Percentiles rank a stretch among this genome's conserved stretches.
These are phyloP conservation scores for Podargus strigoides DNA, from an alignment of 2,797 vertebrate species.

Conservation along the genomic window DNA sequence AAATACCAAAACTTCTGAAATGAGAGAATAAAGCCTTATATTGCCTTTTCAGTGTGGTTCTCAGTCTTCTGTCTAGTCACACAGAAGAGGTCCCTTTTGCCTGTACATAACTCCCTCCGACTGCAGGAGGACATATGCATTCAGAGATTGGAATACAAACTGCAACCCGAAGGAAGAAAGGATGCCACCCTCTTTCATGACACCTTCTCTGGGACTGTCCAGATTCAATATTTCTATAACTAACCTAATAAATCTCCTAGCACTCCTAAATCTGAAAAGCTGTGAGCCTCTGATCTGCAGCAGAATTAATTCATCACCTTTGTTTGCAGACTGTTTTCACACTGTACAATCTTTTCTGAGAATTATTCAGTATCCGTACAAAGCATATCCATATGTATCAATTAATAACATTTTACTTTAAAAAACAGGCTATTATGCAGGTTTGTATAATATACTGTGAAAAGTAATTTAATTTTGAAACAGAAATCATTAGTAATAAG, in stretches of 20 bases:
- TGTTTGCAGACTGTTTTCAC: not conserved
- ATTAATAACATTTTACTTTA: not conserved
- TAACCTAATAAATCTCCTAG: not conserved
- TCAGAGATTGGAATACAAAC: not conserved
- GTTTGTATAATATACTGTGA: not conserved
- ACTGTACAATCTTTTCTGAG: not conserved
- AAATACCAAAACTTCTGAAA: not conserved
- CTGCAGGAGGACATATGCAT: not conserved
- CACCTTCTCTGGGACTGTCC: not conserved
- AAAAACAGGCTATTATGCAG: not conserved
- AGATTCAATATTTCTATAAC: not conserved
- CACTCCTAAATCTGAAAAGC: not conserved
- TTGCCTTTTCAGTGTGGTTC: not conserved
- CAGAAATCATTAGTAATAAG: not conserved
- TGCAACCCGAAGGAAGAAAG: not conserved
- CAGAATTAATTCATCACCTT: not conserved
- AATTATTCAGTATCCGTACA: not conserved
- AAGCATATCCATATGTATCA: not conserved
- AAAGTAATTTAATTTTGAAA: not conserved
- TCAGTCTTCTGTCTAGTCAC: not conserved
- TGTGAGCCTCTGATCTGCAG: not conserved
- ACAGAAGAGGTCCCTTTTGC: not conserved
- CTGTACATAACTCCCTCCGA: rapidly evolving
- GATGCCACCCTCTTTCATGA: rapidly evolving
- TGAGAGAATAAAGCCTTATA: not conserved